Evolutionary conservation across 2,797 vertebrate genomes (phyloP), one percentile per base, ranked within the genome.

Genomic region (Hyperoplus immaculatus): DNA sequence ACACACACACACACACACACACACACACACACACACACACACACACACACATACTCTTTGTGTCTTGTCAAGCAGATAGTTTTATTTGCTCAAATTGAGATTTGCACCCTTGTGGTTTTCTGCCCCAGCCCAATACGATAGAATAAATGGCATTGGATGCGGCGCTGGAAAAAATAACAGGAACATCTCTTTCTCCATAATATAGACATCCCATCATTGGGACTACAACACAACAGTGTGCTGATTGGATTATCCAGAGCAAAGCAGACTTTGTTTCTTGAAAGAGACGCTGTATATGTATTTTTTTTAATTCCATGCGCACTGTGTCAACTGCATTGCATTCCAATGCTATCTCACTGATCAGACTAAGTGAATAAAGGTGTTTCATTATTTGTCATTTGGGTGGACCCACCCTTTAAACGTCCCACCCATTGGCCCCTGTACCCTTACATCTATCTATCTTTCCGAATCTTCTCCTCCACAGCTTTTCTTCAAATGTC

Each of bases 401-500:
- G 39, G 29, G 18, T 56, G 12, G 71, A 67, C 4, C 4, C 7
- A 60, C 38, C 16, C 36, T 69, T 75, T 42, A 8, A 4, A 47
- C 71, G 66, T 66, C 62, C 77, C 75, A 73, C 65, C 58, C 56
- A 68, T 55, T 3, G 8, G 50, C 69, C 51, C 70, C 57, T 73
- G 62, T 7, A 57, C 13, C 58, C 56, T 75, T 15, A 6, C 63
- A 68, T 29, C 29, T 29, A n/a, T 21, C 29, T 10, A 61, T 72
- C 58, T 8, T 13, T 56, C 15, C 57, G 65, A 14, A 64, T 73
- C 54, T 68, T 54, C 55, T 62, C 64, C 43, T 87, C 55, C 16
- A 49, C 63, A 58, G 73, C 72, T 82, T 83, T 75, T 72, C 69
- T 45, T 89, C 57, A 75, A 29, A 0, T 12, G 80, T 86, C 89